Evolutionary conservation across 2,888 invertebrate genomes (phyloP).

Genomic region (Entomobrya multifasciata): DNA sequence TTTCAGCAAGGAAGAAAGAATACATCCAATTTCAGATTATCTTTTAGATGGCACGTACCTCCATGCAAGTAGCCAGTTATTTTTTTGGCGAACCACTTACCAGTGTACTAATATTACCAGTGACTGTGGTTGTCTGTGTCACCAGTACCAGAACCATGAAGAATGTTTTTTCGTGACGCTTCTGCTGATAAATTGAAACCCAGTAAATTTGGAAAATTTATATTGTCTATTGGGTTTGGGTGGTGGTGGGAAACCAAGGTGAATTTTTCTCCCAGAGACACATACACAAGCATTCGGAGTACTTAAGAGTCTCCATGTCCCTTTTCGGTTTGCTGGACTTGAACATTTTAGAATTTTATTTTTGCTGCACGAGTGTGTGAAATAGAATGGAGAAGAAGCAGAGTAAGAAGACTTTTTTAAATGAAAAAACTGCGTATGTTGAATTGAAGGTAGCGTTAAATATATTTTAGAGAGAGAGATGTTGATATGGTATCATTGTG

Average conservation of each 20-base stretch:
- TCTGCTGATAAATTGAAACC: slow-evolving; percentile 10
- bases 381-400: slow-evolving; percentile 15
- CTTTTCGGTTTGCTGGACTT: slow-evolving; percentile 18
- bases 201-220: neutral
- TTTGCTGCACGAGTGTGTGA: slow-evolving; percentile 4
- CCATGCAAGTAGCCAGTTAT: no score
- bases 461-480: slow-evolving; percentile 2
- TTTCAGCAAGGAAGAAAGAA: no score
- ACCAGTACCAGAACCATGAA: no score
- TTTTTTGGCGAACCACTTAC: no score
- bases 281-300: neutral
- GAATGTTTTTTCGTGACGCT: neutral
- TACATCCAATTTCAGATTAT: no score
- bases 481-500: neutral
- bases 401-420: slow-evolving; percentile 23
- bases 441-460: slow-evolving; percentile 12
- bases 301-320: neutral
- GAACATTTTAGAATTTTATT: neutral
- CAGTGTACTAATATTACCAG: no score
- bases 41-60: no score
- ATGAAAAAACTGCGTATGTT: slow-evolving; percentile 15
- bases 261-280: neutral
- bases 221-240: neutral
- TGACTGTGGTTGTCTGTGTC: no score
- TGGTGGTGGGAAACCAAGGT: no score